Conservation (phyloP, 1,140 invertebrate genomes). For the Tenebrio molitor region DNA sequence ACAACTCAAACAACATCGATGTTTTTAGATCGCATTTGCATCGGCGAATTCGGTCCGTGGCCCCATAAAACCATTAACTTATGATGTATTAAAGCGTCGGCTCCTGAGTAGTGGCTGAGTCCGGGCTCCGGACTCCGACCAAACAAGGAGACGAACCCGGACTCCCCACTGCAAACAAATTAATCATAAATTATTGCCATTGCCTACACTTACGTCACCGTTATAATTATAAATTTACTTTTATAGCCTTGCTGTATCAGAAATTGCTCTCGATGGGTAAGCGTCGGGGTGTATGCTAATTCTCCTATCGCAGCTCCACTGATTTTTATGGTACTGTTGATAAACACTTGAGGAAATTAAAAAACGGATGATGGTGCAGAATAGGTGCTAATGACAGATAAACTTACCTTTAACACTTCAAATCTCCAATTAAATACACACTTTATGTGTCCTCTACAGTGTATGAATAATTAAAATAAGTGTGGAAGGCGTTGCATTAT, state of each 20-base stretch:
- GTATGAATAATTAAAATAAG: no score
- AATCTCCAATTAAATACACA: no score
- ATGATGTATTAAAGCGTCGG: conserved; percentile 53
- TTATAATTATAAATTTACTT: conserved; percentile 62
- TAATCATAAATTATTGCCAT: conserved; percentile 60
- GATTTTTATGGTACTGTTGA: conserved; percentile 14
- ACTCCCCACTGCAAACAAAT: conserved; percentile 56
- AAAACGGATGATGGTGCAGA: no score
- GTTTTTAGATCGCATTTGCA: conserved; percentile 52
- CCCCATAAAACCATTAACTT: conserved; percentile 53
- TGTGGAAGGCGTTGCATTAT: no score
- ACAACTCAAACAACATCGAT: conserved; percentile 52
- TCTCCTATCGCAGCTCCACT: conserved; percentile 1
- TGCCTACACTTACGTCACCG: conserved; percentile 61
- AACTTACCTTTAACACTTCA: no score
- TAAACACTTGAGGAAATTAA: conserved; percentile 17
- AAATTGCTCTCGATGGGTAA: conserved; percentile 50
- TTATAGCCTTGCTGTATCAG: conserved; percentile 59
- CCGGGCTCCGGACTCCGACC: conserved; percentile 31
- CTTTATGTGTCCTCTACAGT: no score
- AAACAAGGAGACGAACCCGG: conserved; percentile 38
- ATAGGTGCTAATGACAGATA: no score
- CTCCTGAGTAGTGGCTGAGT: conserved; percentile 45
- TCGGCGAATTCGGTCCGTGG: conserved; percentile 48
- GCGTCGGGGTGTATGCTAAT: conserved; percentile 22